Conservation (phyloP, 1,140 invertebrate genomes). For the Lysiphlebus fabarum region DNA sequence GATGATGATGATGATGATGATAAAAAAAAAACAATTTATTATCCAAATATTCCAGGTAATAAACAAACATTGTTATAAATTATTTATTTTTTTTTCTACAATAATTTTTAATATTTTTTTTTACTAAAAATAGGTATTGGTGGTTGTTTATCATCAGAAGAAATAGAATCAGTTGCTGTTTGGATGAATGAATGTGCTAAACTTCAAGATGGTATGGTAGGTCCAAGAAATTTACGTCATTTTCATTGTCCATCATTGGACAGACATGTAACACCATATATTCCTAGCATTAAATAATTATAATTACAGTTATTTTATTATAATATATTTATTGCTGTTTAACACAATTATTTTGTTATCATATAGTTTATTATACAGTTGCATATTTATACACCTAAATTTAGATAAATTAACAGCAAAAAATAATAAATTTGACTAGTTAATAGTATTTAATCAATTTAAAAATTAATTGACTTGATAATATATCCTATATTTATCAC, state of each 20-base stretch:
- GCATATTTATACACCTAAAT: neutral
- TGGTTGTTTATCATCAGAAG: conserved; percentile 37
- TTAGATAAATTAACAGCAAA: conserved; percentile 4
- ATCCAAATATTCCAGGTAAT: conserved; percentile 23
- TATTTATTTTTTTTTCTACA: neutral
- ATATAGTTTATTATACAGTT: conserved; percentile 24
- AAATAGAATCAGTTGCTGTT: conserved; percentile 42
- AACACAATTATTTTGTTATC: neutral
- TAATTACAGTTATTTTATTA: conserved; percentile 4
- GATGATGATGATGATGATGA: too few relatives aligned
- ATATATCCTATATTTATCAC: neutral
- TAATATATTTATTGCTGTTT: neutral
- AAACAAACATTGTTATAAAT: too few relatives aligned
- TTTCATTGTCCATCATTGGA: conserved; percentile 47
- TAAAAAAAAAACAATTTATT: conserved; percentile 4
- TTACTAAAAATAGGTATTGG: conserved; percentile 41
- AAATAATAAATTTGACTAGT: conserved; percentile 9
- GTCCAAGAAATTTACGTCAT: conserved; percentile 50
- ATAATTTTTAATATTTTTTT: neutral
- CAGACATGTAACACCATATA: conserved; percentile 23
- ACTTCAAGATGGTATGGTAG: conserved; percentile 49
- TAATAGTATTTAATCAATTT: too few relatives aligned
- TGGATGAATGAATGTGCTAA: conserved; percentile 51
- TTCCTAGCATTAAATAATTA: conserved; percentile 2
- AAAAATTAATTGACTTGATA: neutral